Evolutionary conservation across 23 tunicate genomes (phyloP), one percentile per base, ranked within the genome.

Genomic region (Halocynthia roretzi): DNA sequence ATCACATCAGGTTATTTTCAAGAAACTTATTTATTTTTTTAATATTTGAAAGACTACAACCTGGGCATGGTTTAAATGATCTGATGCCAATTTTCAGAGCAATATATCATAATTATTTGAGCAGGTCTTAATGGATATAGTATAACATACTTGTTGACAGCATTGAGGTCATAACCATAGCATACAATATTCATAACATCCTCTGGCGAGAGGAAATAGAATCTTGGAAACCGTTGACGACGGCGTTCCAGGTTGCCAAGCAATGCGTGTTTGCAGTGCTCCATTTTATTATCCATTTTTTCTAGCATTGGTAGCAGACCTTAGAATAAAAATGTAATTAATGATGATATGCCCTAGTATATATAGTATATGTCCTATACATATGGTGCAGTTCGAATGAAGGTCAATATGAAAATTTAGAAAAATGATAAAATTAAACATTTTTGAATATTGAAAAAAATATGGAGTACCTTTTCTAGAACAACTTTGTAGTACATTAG

Each of bases 121-220:
- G 64, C 64, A 58, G 18, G 1, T 58, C 64, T 15, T 58, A 1
- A 31, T 31, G 44, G 44, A 31, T 31, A 19, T 8, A 8, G 17
- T 14, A 11, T 50, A 7, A 67, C 90, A 68, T 71, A 92, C 98
- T 92, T 86, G 77, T 92, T 92, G 82, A 92, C 98, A 18, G 87
- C 87, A 51, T 83, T 66, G 21, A 92, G 82, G 55, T 92, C 92
- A 68, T 86, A 92, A 51, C 92, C 87, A 70, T 86, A 92, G 77
- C 89, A 86, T 52, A 92, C 92, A 49, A 92, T 86, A 52, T 86
- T 86, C 88, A 92, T 82, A n/a, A 92, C 92, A 63, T 92, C 98
- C 68, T 92, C 98, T 12, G 88, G 87, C 0, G 98, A 92, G 9
- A 92, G 87, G 74, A 92, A 92, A 55, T 92, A 92, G 62, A 92